Conservation (phyloP, 2,888 invertebrate species). For the Caenorhabditis sp. region DNA sequence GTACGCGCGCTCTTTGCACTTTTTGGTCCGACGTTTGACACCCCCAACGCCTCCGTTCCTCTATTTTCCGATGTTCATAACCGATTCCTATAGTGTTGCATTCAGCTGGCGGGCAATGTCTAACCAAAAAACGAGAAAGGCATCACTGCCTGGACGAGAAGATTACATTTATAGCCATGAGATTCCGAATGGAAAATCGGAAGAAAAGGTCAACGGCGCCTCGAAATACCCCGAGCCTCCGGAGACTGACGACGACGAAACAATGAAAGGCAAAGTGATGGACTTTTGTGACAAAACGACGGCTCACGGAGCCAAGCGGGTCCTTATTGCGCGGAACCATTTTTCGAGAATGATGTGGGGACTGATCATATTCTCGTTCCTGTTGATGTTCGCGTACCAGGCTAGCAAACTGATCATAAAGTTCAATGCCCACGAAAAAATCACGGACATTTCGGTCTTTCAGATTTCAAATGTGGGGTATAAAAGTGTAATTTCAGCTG, state of each 20-base stretch:
- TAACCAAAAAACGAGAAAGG: conserved; percentile 42
- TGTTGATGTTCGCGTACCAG: conserved; percentile 56
- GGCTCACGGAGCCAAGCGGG: conserved; percentile 69
- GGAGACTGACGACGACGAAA: conserved; percentile 8
- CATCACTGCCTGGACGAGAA: conserved; percentile 31
- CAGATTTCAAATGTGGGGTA: not conserved
- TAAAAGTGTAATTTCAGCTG: conserved; percentile 54
- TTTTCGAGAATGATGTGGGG: conserved; percentile 56
- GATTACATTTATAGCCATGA: conserved; percentile 60
- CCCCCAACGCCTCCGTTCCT: not conserved
- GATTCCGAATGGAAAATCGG: conserved; percentile 28
- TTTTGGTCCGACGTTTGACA: conserved; percentile 4
- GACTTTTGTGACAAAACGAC: conserved; percentile 70
- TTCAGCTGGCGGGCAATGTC: conserved; percentile 36
- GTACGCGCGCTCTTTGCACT: conserved; percentile 5
- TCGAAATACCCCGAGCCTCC: conserved; percentile 15
- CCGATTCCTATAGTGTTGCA: not conserved
- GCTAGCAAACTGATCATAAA: conserved; percentile 54
- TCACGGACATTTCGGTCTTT: conserved; percentile 67
- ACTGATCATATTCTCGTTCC: conserved; percentile 47
- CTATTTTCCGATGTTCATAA: not conserved
- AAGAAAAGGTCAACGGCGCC: conserved; percentile 14
- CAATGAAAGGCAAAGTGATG: conserved; percentile 22
- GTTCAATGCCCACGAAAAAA: conserved; percentile 64
- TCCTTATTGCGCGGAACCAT: conserved; percentile 58